Conservation (phyloP, 2,888 invertebrate genomes). For the Dione juno region DNA sequence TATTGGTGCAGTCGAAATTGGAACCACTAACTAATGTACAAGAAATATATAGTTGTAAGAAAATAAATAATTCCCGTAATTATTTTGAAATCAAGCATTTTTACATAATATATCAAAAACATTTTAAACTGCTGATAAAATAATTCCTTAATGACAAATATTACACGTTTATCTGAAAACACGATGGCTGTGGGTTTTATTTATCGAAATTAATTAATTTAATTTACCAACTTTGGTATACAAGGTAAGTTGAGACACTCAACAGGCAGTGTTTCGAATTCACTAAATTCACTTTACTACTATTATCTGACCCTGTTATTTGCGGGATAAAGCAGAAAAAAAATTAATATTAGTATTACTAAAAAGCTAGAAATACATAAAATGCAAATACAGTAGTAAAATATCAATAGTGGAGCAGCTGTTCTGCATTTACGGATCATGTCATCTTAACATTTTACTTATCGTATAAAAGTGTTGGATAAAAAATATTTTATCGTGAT, state of each 20-base stretch:
- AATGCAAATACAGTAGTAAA: slow-evolving; percentile 1
- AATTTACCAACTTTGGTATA: not conserved
- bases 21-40: too few species aligned
- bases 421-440: slow-evolving; percentile 14
- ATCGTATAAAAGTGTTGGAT: not conserved
- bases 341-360: not conserved
- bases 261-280: too few species aligned
- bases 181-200: not conserved
- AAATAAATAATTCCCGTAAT: too few species aligned
- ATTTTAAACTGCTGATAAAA: not conserved
- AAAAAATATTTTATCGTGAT: not conserved
- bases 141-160: not conserved
- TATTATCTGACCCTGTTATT: not conserved
- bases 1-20: too few species aligned
- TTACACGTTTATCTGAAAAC: not conserved
- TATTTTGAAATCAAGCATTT: too few species aligned
- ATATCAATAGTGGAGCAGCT: slow-evolving; percentile 15
- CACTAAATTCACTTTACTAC: too few species aligned
- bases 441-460: slow-evolving; percentile 6
- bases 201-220: not conserved
- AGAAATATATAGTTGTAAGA: too few species aligned
- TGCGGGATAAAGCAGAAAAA: not conserved
- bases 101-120: not conserved
- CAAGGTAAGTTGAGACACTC: too few species aligned
- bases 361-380: not conserved